Conservation (phyloP, 1,140 invertebrate genomes). For the Drosophila lowei region DNA sequence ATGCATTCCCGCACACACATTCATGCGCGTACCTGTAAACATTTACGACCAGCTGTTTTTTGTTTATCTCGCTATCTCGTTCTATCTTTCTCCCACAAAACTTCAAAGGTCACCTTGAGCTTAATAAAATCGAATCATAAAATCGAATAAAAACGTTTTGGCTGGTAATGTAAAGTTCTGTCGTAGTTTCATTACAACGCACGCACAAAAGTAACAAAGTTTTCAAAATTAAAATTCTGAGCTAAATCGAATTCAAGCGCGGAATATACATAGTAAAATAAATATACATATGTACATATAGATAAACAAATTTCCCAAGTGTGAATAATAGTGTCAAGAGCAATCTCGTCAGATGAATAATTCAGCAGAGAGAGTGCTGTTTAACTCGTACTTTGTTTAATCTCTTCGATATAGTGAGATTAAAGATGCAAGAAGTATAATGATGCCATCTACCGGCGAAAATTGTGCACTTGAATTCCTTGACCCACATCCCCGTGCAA, state of each 20-base stretch:
- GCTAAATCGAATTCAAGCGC: slow-evolving; percentile 10
- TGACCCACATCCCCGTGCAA: slow-evolving; percentile 49
- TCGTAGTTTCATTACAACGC: slow-evolving; percentile 13
- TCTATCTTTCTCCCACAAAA: no score
- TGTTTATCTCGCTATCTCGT: slow-evolving; percentile 46
- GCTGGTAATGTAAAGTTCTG: slow-evolving; percentile 67
- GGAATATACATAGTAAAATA: background rate
- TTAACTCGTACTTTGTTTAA: slow-evolving; percentile 14
- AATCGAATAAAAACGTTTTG: slow-evolving; percentile 45
- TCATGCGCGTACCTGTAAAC: no score
- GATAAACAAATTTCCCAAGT: slow-evolving; percentile 12
- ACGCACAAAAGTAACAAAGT: slow-evolving; percentile 35
- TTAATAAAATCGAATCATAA: no score
- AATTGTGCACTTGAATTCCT: slow-evolving; percentile 34
- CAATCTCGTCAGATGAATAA: slow-evolving; percentile 5
- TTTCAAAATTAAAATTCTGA: slow-evolving; percentile 36
- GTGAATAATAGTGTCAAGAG: slow-evolving; percentile 23
- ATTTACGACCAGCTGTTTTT: slow-evolving; percentile 59
- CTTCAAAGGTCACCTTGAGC: slow-evolving; percentile 75
- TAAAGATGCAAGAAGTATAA: background rate
- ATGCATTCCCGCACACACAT: no score
- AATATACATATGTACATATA: slow-evolving; percentile 11
- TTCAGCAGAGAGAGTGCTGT: slow-evolving; percentile 14
- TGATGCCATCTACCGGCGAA: slow-evolving; percentile 47
- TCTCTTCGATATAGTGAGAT: background rate